These are phyloP conservation scores for Tetrapedia diversipes DNA, from an alignment of 2,888 invertebrate species.

Conservation along the genomic window DNA sequence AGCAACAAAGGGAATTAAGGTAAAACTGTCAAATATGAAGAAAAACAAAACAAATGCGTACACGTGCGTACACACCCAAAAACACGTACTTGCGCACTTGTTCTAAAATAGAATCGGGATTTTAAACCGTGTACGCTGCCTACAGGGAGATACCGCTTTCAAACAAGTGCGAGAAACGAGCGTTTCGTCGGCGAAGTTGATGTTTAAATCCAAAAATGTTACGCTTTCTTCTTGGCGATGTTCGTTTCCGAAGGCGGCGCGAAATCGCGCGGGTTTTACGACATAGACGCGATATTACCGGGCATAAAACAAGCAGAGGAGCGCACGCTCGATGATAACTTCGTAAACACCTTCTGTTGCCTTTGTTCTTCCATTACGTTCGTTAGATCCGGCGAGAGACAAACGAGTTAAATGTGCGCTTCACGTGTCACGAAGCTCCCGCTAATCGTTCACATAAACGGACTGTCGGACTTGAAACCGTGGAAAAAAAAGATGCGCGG, in stretches of 20 bases:
- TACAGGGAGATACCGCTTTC: slow-evolving; percentile 1
- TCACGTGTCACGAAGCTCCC: slow-evolving; percentile 13
- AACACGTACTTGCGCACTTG: neutral
- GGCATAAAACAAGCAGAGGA: too few relatives aligned
- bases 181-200: slow-evolving; percentile 3
- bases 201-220: neutral
- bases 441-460: slow-evolving; percentile 23
- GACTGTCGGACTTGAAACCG: slow-evolving; percentile 9
- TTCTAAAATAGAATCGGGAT: neutral
- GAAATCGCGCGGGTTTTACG: neutral
- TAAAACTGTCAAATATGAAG: neutral
- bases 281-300: neutral
- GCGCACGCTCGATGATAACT: slow-evolving; percentile 9
- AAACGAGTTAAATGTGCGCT: slow-evolving; percentile 18
- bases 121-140: neutral
- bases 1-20: slow-evolving; percentile 3
- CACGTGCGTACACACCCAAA: too few relatives aligned
- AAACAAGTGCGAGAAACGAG: neutral
- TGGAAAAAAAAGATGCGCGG: neutral
- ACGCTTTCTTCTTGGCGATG: neutral
- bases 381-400: neutral
- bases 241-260: neutral
- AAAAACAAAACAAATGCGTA: neutral
- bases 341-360: neutral
- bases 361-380: slow-evolving; percentile 11